Evolutionary conservation across 2,113 vertebrate species (phyloP), one percentile per base, ranked within the genome.

Genomic region (Australoheros scitulus): DNA sequence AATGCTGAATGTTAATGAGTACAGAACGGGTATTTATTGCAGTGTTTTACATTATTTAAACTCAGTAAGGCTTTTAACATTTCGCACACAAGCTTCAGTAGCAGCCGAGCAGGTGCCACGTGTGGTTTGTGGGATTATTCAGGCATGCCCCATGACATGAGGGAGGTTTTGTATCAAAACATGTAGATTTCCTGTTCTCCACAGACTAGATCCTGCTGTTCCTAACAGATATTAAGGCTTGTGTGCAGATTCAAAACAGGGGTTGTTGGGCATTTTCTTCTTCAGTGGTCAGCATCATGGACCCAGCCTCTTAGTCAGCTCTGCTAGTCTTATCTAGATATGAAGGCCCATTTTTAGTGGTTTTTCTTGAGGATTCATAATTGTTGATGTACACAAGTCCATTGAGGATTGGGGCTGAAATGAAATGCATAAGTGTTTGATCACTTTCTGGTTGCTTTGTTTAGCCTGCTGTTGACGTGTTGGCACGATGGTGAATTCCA

Each of bases 201-300:
- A 11, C n/a, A 65, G 26, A 83, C 68, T n/a, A 34, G 20, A 77
- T 84, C 61, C 57, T 76, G 68, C 65, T 77, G 63, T 78, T 84
- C 82, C 20, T 75, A 26, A 76, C 84, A 80, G 84, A 87, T 83
- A 82, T 87, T 83, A n/a, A 75, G n/a, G 74, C 24, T 32, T 22
- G 29, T 77, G 34, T 20, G 55, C 34, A 61, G 75, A 76, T 75
- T 32, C 24, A 68, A 59, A 87, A 57, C 7, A 70, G 72, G 22
- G 61, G 47, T 55, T 29, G 26, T 57, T 22, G 26, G 29, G 78
- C 65, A 26, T 82, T 74, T 82, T 81, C 47, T 61, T 80, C 52
- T 29, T 81, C 15, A 24, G 50, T 38, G 29, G 41, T 85, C 4
- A 7, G 36, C 38, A 38, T 76, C 64, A 79, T 32, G 13, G 58